Percentiles rank a stretch among this genome's conserved stretches.
Evolutionary conservation across 2,888 invertebrate species (phyloP).

Genomic region (Cinara cedri): DNA sequence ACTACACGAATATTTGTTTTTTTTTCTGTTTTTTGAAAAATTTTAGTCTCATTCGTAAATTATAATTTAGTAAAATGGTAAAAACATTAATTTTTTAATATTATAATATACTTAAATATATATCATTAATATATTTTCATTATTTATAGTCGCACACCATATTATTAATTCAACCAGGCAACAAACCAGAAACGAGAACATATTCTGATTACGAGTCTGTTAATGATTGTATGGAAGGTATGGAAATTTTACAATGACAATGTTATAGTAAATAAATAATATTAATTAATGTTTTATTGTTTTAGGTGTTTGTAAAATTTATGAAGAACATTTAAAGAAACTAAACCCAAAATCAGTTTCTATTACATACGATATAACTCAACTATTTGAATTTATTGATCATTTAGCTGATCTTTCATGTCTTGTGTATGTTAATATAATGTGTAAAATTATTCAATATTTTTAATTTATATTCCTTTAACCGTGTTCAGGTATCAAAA

Average conservation of each 20-base stretch:
- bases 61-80: constrained; percentile 17
- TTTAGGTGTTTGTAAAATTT: constrained; percentile 92
- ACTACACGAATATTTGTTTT: no score
- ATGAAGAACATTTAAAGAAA: constrained; percentile 96
- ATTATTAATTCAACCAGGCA: constrained; percentile 90
- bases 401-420: constrained; percentile 93
- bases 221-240: constrained; percentile 97
- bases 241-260: constrained; percentile 56
- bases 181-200: constrained; percentile 92
- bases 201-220: constrained; percentile 98
- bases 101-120: neutral
- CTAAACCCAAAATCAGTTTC: constrained; percentile 94
- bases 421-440: constrained; percentile 72
- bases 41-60: neutral
- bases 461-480: constrained; percentile 58
- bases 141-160: constrained; percentile 90
- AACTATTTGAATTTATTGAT: constrained; percentile 97
- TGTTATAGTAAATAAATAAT: neutral
- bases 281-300: constrained; percentile 43
- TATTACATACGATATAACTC: constrained; percentile 97
- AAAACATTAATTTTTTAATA: neutral
- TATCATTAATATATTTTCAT: neutral
- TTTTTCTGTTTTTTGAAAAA: no score
- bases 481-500: constrained; percentile 74
- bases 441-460: neutral